phyloP scores from a whole-genome alignment of 2,888 invertebrate genomes.

The Neuroscelio doddi region DNA sequence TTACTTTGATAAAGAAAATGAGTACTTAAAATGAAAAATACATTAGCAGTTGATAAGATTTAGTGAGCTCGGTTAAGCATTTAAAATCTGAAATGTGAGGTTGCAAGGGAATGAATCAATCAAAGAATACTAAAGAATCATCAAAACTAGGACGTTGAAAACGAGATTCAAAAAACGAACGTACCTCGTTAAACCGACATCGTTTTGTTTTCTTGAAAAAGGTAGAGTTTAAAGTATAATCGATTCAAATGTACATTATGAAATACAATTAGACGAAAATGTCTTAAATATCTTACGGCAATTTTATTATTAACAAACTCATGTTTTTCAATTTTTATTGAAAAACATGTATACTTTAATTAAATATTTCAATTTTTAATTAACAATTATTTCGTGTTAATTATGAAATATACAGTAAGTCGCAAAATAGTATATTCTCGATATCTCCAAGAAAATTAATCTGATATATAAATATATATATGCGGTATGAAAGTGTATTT shows the following conservation, averaged over 20 bases:
- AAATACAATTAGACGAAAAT: constrained; percentile 8
- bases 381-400: too few species aligned
- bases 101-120: constrained; percentile 11
- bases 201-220: constrained; percentile 11
- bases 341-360: too few species aligned
- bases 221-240: constrained; percentile 11
- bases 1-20: not conserved
- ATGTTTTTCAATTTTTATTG: too few species aligned
- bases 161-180: constrained; percentile 1
- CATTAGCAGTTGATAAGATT: constrained; percentile 3
- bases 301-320: too few species aligned
- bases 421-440: too few species aligned
- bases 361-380: too few species aligned
- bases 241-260: constrained; percentile 19
- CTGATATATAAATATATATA: too few species aligned
- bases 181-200: constrained; percentile 7
- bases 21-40: not conserved
- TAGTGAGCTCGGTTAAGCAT: not conserved
- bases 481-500: too few species aligned
- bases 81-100: constrained; percentile 15
- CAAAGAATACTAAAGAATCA: too few species aligned
- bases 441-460: too few species aligned
- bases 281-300: not conserved
- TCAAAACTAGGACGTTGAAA: constrained; percentile 2
- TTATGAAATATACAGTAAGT: too few species aligned